Evolutionary conservation across 2,888 invertebrate genomes (phyloP), one percentile per base, ranked within the genome.

Genomic region (Scaptomyza flava): DNA sequence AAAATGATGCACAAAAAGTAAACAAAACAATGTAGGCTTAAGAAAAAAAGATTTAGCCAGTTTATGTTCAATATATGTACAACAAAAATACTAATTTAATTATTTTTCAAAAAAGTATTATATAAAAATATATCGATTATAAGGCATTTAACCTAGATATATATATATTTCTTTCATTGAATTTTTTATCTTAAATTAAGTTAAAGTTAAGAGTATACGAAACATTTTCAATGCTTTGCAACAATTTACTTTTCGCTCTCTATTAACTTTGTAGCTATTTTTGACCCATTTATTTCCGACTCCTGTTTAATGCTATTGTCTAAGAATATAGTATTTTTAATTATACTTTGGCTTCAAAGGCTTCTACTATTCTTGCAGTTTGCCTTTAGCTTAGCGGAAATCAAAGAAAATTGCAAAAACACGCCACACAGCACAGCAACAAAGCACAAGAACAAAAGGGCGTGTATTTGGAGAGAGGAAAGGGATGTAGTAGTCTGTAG

Each of bases 361-460:
- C 27, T 38, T 23, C 34, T 34, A 48, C 27, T 8, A 0, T 14
- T 38, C 50, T 31, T 56, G 60, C 52, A 30, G 36, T n/a, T 47
- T 11, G 66, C 54, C 46, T 9, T 41, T 1, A 42, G 68, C 72
- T 9, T 9, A 48, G 42, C 77, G 65, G 82, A 73, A 71, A 80
- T 77, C 83, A 63, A 73, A 79, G 82, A 70, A 41, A 79, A 79
- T 81, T 64, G 82, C 41, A 70, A 73, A 76, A 70, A 69, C 76
- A 79, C 69, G 72, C 76, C 79, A 72, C 81, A 65, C 67, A 43
- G 45, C 20, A 4, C 12, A 20, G 48, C 45, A 33, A 70, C 69
- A 70, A 70, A 41, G n/a, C n/a, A 4, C 12, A 20, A 52, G 48
- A 33, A 70, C 69, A 70, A 70, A 41, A 53, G 64, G 43, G 33